Base-by-base conservation (phyloP, 2,888 invertebrate species). In the Trichacis sp. region DNA sequence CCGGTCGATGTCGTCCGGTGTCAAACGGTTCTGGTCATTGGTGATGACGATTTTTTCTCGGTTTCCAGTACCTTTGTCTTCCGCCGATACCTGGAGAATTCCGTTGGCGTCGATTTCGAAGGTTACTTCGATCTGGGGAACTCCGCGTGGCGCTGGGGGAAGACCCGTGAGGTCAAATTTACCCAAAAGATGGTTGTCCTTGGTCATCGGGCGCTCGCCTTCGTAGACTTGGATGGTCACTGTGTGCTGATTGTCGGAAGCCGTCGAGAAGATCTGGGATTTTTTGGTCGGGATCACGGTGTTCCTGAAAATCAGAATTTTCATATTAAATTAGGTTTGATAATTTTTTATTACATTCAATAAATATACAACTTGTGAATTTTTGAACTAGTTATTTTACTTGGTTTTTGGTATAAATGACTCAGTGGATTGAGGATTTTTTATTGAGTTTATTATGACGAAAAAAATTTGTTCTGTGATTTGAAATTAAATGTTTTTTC, bases 201-300 rank as follows among this genome's bases (percentile, higher is more conserved):
- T 98, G 72, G 98, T 98, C 98, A 99, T 98, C 19, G 98, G 97
- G 78, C 99, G 92, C 86, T 99, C 99, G 76, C 99, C 98, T 87
- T 99, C 98, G 85, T 95, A 98, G 0, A 97, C 97, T 84, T 91
- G 88, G 84, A 99, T 99, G 72, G 98, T 98, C 52, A 99, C 98
- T 2, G 97, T 97, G 86, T 97, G 96, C 85, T 99, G 99, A 86
- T 98, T 99, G 85, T 99, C 99, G 20, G 97, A 95, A 56, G 98
- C 98, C 0, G 99, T 99, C 0, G 98, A 97, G 91, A 99, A 99
- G 83, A 98, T 97, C 86, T 99, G 98, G 0, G 96, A 96, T 85
- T 99, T 98, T 88, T 98, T 98, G 53, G 98, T 98, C 24, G 99
- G 99, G 80, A 99, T 98, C 69, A 98, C 97, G 19, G 98, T 98